These are phyloP conservation scores for Delia radicum DNA, from an alignment of 1,140 invertebrate species.

Conservation along the genomic window DNA sequence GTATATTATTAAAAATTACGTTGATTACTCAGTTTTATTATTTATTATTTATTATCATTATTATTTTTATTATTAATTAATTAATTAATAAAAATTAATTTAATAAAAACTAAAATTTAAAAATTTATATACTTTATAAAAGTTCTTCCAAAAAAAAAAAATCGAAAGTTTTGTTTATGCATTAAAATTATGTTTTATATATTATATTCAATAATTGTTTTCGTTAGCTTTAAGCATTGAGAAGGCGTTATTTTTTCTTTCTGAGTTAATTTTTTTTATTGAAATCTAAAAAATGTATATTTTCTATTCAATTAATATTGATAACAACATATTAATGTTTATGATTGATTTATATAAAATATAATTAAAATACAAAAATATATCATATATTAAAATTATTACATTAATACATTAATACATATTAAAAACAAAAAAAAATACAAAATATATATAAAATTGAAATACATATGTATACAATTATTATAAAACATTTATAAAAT, in stretches of 20 bases:
- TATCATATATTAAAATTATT: neutral
- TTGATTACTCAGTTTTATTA: neutral
- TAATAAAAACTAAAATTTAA: neutral
- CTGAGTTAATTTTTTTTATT: neutral
- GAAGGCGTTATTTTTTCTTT: neutral
- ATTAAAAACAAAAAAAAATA: neutral
- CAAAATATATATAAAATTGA: neutral
- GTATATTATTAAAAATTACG: neutral
- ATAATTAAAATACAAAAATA: neutral
- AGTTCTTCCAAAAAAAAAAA: neutral
- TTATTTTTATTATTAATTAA: too few species aligned
- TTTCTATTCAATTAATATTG: too few species aligned
- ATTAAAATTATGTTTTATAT: neutral
- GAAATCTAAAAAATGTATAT: neutral
- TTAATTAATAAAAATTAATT: neutral
- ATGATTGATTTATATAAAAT: neutral
- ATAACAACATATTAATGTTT: neutral
- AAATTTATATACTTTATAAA: neutral
- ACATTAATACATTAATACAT: neutral
- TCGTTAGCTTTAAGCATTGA: neutral
- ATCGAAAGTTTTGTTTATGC: neutral
- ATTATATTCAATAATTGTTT: neutral
- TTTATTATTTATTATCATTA: neutral
- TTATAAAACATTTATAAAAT: too few species aligned
- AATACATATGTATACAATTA: neutral